Base-by-base conservation (phyloP, 2,888 invertebrate genomes). In the Brachypterus glaber region DNA sequence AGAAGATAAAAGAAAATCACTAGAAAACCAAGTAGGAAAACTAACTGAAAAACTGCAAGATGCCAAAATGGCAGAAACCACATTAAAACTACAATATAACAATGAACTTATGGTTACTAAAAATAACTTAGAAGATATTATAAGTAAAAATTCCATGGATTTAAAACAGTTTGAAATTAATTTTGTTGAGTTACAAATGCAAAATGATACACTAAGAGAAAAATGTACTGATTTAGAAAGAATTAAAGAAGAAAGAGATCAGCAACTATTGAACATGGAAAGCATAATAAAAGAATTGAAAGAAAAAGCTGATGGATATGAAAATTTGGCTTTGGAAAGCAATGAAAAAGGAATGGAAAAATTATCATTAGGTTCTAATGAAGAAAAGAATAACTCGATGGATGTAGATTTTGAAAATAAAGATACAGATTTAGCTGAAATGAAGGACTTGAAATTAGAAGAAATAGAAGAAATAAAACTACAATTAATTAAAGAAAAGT, bases 41-140 rank as follows among this genome's bases (percentile, higher is more conserved):
- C 45, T 66, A n/a, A 58, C 55, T 0, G 58, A 62, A 43, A 64
- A 64, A 44, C 51, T 68, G 9, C 59, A 63, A 53, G 43, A 61
- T 59, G 41, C 51, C 4, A 67, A 67, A 50, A 66, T 65, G 52
- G 50, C 52, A 5, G 60, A 63, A 46, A 54, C 67, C 1, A 57
- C 60, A 12, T 38, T 56, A 1, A 61, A 64, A 15, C 41, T 57
- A 2, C 62, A 62, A 18, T 59, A 52, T 29, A 60, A 60, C 43
- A 56, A 55, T 4, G 60, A 63, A 47, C 37, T 57, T 11, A 42
- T 45, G 17, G 40, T 36, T 9, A 24, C 47, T 9, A 57, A 55
- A 44, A 39, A 46, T 17, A 45, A 41, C 30, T 39, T 58, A 9
- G 57, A 57, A 35, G 5, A 37, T 4, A 46, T 47, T 12, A 44